Base-by-base conservation (phyloP, 2,113 vertebrate genomes). In the Ceyx margarethae region DNA sequence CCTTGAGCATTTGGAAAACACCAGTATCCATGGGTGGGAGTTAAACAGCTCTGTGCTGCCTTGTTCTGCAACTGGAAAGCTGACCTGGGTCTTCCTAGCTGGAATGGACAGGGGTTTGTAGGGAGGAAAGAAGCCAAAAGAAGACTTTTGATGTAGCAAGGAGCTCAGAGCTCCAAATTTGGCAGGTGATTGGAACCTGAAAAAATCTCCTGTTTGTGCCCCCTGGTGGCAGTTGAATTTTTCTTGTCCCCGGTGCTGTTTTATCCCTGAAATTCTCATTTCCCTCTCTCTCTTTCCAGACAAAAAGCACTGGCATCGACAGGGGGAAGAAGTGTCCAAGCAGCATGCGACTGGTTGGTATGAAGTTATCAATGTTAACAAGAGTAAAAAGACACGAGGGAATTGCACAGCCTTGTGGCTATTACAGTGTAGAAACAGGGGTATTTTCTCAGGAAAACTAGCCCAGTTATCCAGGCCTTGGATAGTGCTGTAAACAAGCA, bases 311-410 rank as follows among this genome's bases (percentile, higher is more conserved):
- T 99, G 96, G 98, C 99, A 80, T 99, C 99, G 4, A 99, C 99
- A 1, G 99, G 99, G 60, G 98, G 99, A 95, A 98, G 98, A 97
- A 99, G 99, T 2, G 99, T 99, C 57, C 99, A 99, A 96, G 98
- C 99, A 57, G 99, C 99, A 75, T 99, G 99, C 96, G 99, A 99
- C 98, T 99, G 99, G 99, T 99, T 98, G 98, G 99, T 98, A 96
- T 96, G 91, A 96, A 96, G 94, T 96, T 77, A 86, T 91, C 79
- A 83, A 83, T 87, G 53, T 28, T 91, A 5, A 62, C 83, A 60
- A 29, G 43, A 85, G n/a, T 7, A 8, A 33, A 71, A 71, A 77
- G 15, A 11, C 53, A 37, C 10, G 0, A 35, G 43, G 6, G 68
- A 43, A 74, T 77, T 50, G 25, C 26, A 46, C 7, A 8, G 35